A percentile compares a stretch with the other conserved stretches of the same genome.
Conservation (phyloP, 2,797 vertebrate species). For the Dipus sagitta region DNA sequence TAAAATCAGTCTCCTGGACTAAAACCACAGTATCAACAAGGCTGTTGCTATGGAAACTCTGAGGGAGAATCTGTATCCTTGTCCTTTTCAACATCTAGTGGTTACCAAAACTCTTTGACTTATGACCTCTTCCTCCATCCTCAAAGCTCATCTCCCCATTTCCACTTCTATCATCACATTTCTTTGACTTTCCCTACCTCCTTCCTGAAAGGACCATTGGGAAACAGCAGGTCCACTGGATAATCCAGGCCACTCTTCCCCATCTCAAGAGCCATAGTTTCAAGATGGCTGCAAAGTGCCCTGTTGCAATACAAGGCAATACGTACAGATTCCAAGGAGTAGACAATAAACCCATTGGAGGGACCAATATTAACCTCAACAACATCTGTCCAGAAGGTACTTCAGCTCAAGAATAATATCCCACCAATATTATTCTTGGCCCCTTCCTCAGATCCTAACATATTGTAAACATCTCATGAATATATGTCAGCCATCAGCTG, state of each 20-base stretch:
- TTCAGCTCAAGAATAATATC: not conserved
- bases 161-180: not conserved
- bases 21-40: not conserved
- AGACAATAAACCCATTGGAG: not conserved
- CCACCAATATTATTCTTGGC: not conserved
- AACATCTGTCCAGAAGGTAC: not conserved
- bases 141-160: not conserved
- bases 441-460: conserved; percentile 11
- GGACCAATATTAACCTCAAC: not conserved
- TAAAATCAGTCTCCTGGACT: not conserved
- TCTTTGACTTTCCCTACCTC: not conserved
- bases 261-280: not conserved
- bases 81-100: not conserved
- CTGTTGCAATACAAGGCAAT: not conserved
- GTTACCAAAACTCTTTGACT: not conserved
- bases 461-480: not conserved
- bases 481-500: not conserved
- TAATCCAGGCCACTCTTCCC: not conserved
- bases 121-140: not conserved
- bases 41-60: not conserved
- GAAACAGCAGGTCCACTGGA: not conserved
- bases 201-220: not conserved
- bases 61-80: not conserved
- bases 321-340: not conserved
- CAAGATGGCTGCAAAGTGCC: not conserved